A percentile compares a stretch with the other conserved stretches of the same genome.
Evolutionary conservation across 2,888 invertebrate species (phyloP).

Genomic region (Drosophila rellima): DNA sequence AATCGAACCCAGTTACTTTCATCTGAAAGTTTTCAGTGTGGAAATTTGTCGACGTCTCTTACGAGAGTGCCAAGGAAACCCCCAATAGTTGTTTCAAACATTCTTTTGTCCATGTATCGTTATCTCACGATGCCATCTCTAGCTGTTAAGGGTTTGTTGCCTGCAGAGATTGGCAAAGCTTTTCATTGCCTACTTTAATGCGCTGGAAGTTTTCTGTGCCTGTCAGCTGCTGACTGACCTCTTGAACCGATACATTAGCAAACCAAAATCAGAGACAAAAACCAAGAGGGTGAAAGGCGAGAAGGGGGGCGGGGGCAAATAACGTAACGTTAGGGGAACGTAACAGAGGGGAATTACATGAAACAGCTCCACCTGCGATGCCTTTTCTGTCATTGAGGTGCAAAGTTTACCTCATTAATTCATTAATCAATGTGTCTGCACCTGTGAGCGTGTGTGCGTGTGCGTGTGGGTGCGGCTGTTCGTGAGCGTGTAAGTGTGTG

Average conservation of each 20-base stretch:
- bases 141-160: constrained; percentile 7
- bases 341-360: constrained; percentile 57
- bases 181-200: constrained; percentile 63
- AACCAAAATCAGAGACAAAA: constrained; percentile 71
- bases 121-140: constrained; percentile 22
- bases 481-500: constrained; percentile 9
- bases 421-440: constrained; percentile 80
- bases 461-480: constrained; percentile 15
- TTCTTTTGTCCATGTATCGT: neutral
- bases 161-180: constrained; percentile 48
- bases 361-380: constrained; percentile 53
- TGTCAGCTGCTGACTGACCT: constrained; percentile 70
- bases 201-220: constrained; percentile 61
- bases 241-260: constrained; percentile 78
- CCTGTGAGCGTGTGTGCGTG: constrained; percentile 47
- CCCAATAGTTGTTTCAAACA: too few species aligned
- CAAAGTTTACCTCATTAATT: constrained; percentile 80
- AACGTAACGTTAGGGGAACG: constrained; percentile 34
- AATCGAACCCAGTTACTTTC: too few species aligned
- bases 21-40: too few species aligned
- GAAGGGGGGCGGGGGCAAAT: neutral
- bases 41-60: too few species aligned
- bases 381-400: constrained; percentile 80
- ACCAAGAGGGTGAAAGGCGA: neutral
- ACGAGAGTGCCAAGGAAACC: too few species aligned